Percentiles rank a stretch among this genome's conserved stretches.
Evolutionary conservation across 2,797 vertebrate genomes (phyloP).

Genomic region (Microctenopoma lineatum): DNA sequence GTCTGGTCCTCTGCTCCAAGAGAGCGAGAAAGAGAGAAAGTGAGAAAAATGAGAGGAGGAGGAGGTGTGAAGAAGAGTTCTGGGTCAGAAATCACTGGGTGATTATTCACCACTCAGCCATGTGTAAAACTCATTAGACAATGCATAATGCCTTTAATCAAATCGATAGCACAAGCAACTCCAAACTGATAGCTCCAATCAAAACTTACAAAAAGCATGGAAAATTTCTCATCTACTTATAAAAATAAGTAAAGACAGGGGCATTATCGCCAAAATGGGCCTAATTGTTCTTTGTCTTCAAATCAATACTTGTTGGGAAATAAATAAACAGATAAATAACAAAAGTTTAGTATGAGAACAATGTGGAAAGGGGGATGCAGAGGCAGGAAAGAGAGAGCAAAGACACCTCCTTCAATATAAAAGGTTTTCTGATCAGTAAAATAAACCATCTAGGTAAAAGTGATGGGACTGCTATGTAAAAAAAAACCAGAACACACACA

Average conservation of each 20-base stretch:
- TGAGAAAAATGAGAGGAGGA: slow-evolving; percentile 68
- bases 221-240: slow-evolving; percentile 85
- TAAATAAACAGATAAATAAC: slow-evolving; percentile 67
- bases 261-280: slow-evolving; percentile 81
- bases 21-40: slow-evolving; percentile 84
- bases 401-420: slow-evolving; percentile 8
- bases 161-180: slow-evolving; percentile 91
- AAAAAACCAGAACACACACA: not conserved
- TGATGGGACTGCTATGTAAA: not conserved
- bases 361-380: slow-evolving; percentile 16
- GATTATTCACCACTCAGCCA: slow-evolving; percentile 97
- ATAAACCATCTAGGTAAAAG: slow-evolving; percentile 2
- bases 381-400: slow-evolving; percentile 9
- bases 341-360: slow-evolving; percentile 68
- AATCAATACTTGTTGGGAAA: slow-evolving; percentile 78
- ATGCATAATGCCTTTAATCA: slow-evolving; percentile 99
- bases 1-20: slow-evolving; percentile 63
- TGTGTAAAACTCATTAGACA: slow-evolving; percentile 99
- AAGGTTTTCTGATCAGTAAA: slow-evolving; percentile 8
- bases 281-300: slow-evolving; percentile 78
- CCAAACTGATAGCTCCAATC: slow-evolving; percentile 80
- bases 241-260: slow-evolving; percentile 77
- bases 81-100: slow-evolving; percentile 87
- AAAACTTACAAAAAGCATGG: slow-evolving; percentile 85
- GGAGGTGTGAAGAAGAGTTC: slow-evolving; percentile 81